Evolutionary conservation across 2,888 invertebrate genomes (phyloP), one percentile per base, ranked within the genome.

Genomic region (Morpho helenor): DNA sequence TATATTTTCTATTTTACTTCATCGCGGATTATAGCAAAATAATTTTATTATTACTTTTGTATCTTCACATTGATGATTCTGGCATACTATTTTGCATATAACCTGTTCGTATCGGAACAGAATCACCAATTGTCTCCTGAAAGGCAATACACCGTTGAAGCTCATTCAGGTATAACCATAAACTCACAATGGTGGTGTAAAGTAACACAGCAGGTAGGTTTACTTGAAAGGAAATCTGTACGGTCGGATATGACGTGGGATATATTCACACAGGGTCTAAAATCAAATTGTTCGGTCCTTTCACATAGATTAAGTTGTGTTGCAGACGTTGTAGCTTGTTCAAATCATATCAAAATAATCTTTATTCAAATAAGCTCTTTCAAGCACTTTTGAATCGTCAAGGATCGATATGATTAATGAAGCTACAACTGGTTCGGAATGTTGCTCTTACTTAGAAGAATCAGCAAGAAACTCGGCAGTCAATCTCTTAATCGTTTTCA

Each of bases 141-240:
- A 52, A 52, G 48, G 48, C 43, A 52, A 52, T 46, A 52, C 48
- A 48, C 56, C 47, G 51, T 62, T 58, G 43, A 59, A 62, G 59
- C 57, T 57, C 49, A 54, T 56, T 58, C 44, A 54, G 53, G 43
- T 57, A 62, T 52, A 47, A 57, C 52, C 59, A 61, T 59, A 58
- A 56, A 55, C 47, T 16, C 51, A 55, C 57, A 59, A 60, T 52
- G 53, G 49, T 41, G 51, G 57, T 59, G 59, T 57, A 56, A 61
- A 59, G 57, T 62, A 54, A 55, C 57, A 48, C 50, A 53, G 64
- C 67, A 66, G 66, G 68, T 66, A 65, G 62, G 46, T 52, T 63
- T 57, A 60, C 59, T 71, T 73, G 71, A 75, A 73, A 73, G 76
- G 75, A 79, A 78, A 80, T 79, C 79, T 77, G 75, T 74, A 75